These are phyloP conservation scores for Kryphioiulus occultus DNA, from an alignment of 2,888 invertebrate species.

Conservation along the genomic window DNA sequence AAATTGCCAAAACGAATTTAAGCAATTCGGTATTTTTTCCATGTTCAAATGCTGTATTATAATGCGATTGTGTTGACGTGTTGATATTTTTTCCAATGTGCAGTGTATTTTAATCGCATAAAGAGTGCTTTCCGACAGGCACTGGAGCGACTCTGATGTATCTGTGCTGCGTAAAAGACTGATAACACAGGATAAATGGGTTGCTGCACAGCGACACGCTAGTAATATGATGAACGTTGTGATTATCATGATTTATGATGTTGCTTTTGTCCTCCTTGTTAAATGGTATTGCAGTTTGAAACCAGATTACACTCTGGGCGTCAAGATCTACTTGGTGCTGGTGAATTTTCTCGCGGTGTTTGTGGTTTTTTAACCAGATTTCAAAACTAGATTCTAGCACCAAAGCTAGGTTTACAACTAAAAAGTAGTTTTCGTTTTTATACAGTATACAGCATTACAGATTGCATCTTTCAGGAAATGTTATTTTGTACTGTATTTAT, in stretches of 20 bases:
- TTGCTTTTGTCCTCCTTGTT: neutral
- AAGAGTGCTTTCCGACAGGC: neutral
- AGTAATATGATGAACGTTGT: slow-evolving; percentile 3
- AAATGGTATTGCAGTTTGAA: neutral
- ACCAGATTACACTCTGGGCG: no score
- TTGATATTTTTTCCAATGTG: neutral
- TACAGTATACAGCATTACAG: no score
- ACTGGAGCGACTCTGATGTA: neutral
- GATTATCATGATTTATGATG: slow-evolving; percentile 17
- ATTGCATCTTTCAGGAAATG: no score
- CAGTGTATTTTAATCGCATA: neutral
- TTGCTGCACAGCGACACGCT: neutral
- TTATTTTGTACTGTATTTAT: no score
- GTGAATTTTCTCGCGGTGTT: no score
- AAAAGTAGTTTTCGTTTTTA: no score
- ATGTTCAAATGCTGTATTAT: neutral
- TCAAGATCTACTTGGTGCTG: no score
- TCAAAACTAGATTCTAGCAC: no score
- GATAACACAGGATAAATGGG: neutral
- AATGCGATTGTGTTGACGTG: neutral
- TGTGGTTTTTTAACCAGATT: no score
- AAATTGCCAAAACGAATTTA: no score
- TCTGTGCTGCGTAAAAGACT: neutral
- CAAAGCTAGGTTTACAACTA: no score
- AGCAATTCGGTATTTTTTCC: no score